These are phyloP conservation scores for Hippolais icterina DNA, from an alignment of 2,113 vertebrate genomes.

Conservation along the genomic window DNA sequence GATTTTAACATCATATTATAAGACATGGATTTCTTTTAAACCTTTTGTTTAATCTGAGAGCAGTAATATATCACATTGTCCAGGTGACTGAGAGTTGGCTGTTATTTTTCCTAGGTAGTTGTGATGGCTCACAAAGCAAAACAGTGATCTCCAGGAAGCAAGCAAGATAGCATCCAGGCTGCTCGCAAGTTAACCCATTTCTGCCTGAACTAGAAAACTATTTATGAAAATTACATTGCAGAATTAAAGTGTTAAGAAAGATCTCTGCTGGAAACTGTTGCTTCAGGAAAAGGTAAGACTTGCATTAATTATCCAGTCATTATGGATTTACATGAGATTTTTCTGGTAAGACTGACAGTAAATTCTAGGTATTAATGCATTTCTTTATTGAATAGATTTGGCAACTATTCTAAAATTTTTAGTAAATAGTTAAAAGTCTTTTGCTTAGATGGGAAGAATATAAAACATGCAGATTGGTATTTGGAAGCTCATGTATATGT, in stretches of 20 bases:
- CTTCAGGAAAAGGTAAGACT: constrained; percentile 43
- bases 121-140: constrained; percentile 44
- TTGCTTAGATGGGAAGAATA: not conserved
- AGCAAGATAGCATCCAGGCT: constrained; percentile 29
- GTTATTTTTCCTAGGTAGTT: constrained; percentile 47
- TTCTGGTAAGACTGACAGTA: not conserved
- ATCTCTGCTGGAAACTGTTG: not conserved
- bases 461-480: not conserved
- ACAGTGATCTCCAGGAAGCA: constrained; percentile 59
- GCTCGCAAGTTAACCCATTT: constrained; percentile 15
- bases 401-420: not conserved
- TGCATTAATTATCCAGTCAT: not conserved
- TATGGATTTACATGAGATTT: not conserved
- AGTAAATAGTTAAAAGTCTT: not conserved
- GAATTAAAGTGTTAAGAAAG: not conserved
- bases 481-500: not conserved
- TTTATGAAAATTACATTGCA: not conserved
- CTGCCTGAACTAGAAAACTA: constrained; percentile 9
- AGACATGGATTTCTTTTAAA: not conserved
- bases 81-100: constrained; percentile 29
- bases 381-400: not conserved
- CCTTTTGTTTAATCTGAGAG: not conserved
- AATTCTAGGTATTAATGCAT: not conserved
- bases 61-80: not conserved
- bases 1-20: not conserved